Percentiles rank a stretch among this genome's conserved stretches.
phyloP scores from a whole-genome alignment of 2,888 invertebrate species.

The Amblyjoppa fuscipennis region DNA sequence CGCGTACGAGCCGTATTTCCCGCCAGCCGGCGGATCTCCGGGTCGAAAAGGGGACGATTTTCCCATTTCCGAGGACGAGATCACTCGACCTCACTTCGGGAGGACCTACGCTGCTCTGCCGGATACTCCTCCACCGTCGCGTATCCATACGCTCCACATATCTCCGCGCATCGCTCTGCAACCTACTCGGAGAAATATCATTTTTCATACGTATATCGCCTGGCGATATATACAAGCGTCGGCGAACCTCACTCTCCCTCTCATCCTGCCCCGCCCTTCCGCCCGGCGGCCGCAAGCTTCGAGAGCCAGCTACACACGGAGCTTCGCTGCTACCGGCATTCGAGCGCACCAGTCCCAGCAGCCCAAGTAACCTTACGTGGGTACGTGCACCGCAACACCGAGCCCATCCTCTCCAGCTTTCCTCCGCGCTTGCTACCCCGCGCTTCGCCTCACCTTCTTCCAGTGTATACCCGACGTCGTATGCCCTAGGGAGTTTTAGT shows the following conservation, averaged over 20 bases:
- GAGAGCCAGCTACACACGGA: conserved; percentile 8
- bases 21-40: conserved; percentile 9
- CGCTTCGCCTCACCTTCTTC: conserved; percentile 32
- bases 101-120: neutral
- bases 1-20: conserved; percentile 15
- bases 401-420: conserved; percentile 49
- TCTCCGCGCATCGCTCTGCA: conserved; percentile 8
- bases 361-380: conserved; percentile 52
- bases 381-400: conserved; percentile 47
- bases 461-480: conserved; percentile 48
- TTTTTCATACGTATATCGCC: conserved; percentile 15
- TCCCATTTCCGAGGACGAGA: conserved; percentile 26
- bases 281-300: conserved; percentile 1
- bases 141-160: neutral
- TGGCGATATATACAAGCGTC: conserved; percentile 7
- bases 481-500: conserved; percentile 75
- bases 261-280: conserved; percentile 9
- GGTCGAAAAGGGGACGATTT: conserved; percentile 26
- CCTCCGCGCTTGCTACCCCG: conserved; percentile 24
- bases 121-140: conserved; percentile 10
- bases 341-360: conserved; percentile 45
- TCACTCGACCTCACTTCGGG: conserved; percentile 3
- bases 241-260: conserved; percentile 5
- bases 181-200: conserved; percentile 20
- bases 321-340: conserved; percentile 44